These are phyloP conservation scores for Ctenochaetus hawaiiensis DNA, from an alignment of 2,797 vertebrate species.

Conservation along the genomic window DNA sequence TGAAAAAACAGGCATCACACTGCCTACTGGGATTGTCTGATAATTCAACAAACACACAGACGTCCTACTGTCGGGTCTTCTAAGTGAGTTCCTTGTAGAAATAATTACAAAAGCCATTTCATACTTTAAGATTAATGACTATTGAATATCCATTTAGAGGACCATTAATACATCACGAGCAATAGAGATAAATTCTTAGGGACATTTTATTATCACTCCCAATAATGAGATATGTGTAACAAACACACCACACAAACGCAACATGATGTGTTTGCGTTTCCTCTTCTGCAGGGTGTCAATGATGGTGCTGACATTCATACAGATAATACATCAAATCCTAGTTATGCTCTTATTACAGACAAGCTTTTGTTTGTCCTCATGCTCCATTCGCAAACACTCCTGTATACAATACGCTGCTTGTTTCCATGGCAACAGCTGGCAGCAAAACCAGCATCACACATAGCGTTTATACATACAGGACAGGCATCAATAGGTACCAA, in stretches of 20 bases:
- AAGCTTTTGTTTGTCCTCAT: constrained; percentile 20
- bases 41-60: constrained; percentile 38
- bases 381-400: constrained; percentile 13
- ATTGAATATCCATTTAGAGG: constrained; percentile 53
- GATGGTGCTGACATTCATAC: constrained; percentile 14
- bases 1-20: not conserved
- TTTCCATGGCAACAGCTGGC: constrained; percentile 40
- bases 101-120: constrained; percentile 57
- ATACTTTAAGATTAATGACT: constrained; percentile 58
- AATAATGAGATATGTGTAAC: constrained; percentile 27
- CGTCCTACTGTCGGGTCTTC: constrained; percentile 26
- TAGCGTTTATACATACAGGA: not conserved
- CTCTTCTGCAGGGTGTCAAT: constrained; percentile 11
- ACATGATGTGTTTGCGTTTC: constrained; percentile 20
- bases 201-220: constrained; percentile 45
- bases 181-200: constrained; percentile 43
- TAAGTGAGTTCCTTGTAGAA: constrained; percentile 27
- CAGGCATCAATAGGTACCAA: not conserved
- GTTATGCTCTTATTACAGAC: constrained; percentile 11
- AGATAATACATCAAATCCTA: constrained; percentile 35
- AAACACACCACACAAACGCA: not conserved
- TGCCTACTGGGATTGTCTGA: constrained; percentile 20
- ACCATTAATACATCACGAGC: constrained; percentile 46
- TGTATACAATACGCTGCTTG: not conserved
- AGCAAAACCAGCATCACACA: constrained; percentile 16